phyloP scores from a whole-genome alignment of 2,797 vertebrate species.

The Eulemur albifrons region DNA sequence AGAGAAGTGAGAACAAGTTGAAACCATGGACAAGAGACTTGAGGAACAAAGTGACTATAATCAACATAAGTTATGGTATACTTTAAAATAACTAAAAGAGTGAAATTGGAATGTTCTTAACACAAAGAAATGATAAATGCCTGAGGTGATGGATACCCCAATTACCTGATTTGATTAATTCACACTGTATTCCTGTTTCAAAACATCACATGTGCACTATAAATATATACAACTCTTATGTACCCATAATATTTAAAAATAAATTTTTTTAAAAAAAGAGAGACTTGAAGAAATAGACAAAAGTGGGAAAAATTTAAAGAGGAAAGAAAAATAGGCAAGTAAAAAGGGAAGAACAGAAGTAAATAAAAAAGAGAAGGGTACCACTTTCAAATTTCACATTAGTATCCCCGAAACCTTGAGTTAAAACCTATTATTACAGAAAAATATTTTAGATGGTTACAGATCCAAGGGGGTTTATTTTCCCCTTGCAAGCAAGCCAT shows the following conservation, averaged over 20 bases:
- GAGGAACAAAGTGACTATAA: background rate
- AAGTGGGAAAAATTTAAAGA: background rate
- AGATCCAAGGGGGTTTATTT: constrained; percentile 34
- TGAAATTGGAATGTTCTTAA: background rate
- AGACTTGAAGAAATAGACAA: background rate
- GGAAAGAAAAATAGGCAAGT: background rate
- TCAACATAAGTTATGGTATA: background rate
- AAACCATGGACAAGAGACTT: background rate
- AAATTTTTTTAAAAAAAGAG: background rate
- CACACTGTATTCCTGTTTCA: background rate
- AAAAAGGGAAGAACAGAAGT: background rate
- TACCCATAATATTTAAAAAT: background rate
- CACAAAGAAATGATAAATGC: background rate
- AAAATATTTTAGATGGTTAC: constrained; percentile 15
- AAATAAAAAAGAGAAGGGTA: background rate
- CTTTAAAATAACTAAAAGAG: background rate
- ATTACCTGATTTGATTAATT: background rate
- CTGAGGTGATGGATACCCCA: background rate
- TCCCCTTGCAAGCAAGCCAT: background rate
- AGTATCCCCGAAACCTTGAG: background rate
- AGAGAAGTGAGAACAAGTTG: background rate
- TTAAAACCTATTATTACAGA: background rate
- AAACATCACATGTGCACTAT: background rate
- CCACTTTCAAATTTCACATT: background rate
- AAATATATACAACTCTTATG: background rate